Evolutionary conservation across 2,797 vertebrate genomes (phyloP), one percentile per base, ranked within the genome.

Genomic region (Catharus ustulatus): DNA sequence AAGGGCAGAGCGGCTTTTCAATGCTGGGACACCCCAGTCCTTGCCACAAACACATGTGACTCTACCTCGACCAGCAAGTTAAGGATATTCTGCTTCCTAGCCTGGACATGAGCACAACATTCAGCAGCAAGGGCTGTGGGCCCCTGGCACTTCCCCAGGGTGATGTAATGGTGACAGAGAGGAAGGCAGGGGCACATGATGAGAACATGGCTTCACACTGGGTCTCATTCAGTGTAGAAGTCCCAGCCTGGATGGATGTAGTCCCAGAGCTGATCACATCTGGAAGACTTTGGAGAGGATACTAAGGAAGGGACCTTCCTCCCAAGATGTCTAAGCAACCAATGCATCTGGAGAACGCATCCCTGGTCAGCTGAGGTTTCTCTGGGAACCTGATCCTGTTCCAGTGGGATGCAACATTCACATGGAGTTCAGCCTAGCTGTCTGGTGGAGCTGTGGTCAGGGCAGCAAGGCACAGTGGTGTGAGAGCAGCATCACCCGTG

Each of bases 381-480:
- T 67, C 57, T 7, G 10, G 63, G 20, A 68, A 57, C 14, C 19
- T 42, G 45, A 26, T 68, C 23, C n/a, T 40, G 38, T 79, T 80
- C 32, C 49, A 54, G 64, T 17, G 34, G 3, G 5, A 15, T 67
- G 21, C 1, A 1, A 40, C 24, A 29, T 54, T 63, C 32, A 57
- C 17, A 40, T 13, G 1, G 1, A 38, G 36, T 87, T 76, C 75
- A 84, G 29, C 21, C 48, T 55, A 54, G 59, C 15, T 87, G 58
- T 51, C 46, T 1, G 1, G 23, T 29, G 22, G 14, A 84, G 15
- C 49, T 0, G 0, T 2, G 4, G 17, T 63, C 14, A 29, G 51
- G 36, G n/a, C 48, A 90, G 42, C 0, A 0, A 64, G 49, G 38
- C 22, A 29, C 73, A 68, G 34, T 49, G n/a, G 10, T 45, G 74